phyloP scores from a whole-genome alignment of 2,888 invertebrate species.

The Parelbella ahira region DNA sequence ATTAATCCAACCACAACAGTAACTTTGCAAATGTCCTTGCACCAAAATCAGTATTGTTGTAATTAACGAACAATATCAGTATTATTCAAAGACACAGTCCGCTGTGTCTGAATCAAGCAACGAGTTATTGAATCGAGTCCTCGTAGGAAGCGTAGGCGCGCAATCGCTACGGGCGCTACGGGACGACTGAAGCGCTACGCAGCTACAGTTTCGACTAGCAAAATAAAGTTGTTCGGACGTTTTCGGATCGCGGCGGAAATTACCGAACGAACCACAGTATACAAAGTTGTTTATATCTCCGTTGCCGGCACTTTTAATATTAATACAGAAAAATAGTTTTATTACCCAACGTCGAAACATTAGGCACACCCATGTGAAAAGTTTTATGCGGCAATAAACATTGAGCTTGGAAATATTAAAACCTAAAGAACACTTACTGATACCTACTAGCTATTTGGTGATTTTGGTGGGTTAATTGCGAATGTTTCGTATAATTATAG shows the following conservation, averaged over 20 bases:
- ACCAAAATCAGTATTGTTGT: constrained; percentile 12
- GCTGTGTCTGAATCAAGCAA: neutral
- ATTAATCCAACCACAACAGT: constrained; percentile 41
- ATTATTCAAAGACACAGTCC: neutral
- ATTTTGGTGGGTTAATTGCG: no score
- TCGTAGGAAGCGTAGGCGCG: constrained; percentile 24
- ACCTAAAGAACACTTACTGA: no score
- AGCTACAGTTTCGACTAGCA: constrained; percentile 42
- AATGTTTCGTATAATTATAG: no score
- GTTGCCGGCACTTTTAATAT: constrained; percentile 27
- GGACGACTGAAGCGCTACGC: constrained; percentile 67
- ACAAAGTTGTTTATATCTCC: constrained; percentile 47
- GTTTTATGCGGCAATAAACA: constrained; percentile 14
- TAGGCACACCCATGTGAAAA: constrained; percentile 16
- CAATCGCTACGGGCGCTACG: constrained; percentile 54
- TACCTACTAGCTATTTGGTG: no score
- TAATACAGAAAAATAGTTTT: constrained; percentile 23
- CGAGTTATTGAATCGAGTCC: constrained; percentile 12
- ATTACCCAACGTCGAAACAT: constrained; percentile 16
- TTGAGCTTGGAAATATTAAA: constrained; percentile 2
- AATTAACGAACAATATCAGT: no score
- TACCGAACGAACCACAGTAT: constrained; percentile 41
- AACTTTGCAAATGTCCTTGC: constrained; percentile 15
- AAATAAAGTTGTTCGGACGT: constrained; percentile 50
- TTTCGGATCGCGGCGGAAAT: constrained; percentile 54